Evolutionary conservation across 2,888 invertebrate species (phyloP), one percentile per base, ranked within the genome.

Genomic region (Automeris io): DNA sequence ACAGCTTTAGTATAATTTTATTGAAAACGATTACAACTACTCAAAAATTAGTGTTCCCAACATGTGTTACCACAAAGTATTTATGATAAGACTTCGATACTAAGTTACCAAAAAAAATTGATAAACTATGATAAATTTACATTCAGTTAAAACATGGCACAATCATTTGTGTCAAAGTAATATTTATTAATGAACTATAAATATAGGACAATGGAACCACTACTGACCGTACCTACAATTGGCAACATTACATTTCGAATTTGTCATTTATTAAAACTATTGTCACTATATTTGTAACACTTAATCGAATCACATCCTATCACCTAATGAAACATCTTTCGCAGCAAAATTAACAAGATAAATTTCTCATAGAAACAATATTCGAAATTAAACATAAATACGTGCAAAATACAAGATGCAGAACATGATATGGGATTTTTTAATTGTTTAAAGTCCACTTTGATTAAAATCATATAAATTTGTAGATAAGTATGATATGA

Each of bases 221-320:
- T 71, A 77, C 72, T 75, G 78, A 70, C 75, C 73, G 48, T 58
- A 64, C 49, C 56, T 58, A 57, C 64, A 54, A 62, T 70, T 71
- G 73, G 71, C 72, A 71, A 69, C 65, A 49, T 46, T 36, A 38
- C 37, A 50, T 45, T 47, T 49, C 46, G 46, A 47, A 55, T 52
- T 45, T 49, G 44, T 49, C 42, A 50, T 49, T 45, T 47, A 46
- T 47, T 53, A 45, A 46, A 41, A 54, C 54, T 61, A 64, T 58
- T 65, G 57, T 58, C 62, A 58, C 55, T 70, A 61, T 51, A 57
- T 47, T 51, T 57, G 47, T 54, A 61, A 62, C 40, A 37, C 37
- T 37, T 41, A 42, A 45, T 43, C 37, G 25, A 50, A 50, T 51
- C 51, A 54, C 49, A 39, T 26, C 36, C 12, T 29, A 37, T 31